Percentiles rank a stretch among this genome's conserved stretches.
These are phyloP conservation scores for Aplodontia rufa DNA, from an alignment of 2,113 vertebrate genomes.

Conservation along the genomic window DNA sequence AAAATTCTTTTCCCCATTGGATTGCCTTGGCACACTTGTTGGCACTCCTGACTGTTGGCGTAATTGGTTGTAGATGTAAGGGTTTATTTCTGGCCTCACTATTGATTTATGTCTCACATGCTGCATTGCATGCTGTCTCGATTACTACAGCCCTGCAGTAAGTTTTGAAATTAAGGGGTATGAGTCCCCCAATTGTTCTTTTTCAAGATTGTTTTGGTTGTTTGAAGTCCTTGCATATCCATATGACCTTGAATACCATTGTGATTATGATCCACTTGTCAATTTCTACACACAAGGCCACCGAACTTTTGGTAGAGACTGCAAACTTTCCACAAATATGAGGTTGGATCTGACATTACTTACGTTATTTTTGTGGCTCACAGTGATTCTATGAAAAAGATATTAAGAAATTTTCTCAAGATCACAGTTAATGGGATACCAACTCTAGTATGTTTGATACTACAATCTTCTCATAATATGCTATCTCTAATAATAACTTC, in stretches of 20 bases:
- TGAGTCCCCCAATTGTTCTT: neutral
- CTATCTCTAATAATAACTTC: neutral
- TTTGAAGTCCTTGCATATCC: neutral
- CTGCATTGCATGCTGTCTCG: neutral
- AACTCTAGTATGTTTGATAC: neutral
- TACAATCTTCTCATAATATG: neutral
- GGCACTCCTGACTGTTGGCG: neutral
- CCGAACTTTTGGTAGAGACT: neutral
- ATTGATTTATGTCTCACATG: neutral
- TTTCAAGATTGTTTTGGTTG: neutral
- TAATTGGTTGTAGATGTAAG: neutral
- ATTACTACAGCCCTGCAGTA: neutral
- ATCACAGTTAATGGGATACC: neutral
- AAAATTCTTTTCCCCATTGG: neutral
- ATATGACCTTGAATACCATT: neutral
- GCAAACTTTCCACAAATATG: neutral
- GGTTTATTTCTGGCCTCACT: neutral
- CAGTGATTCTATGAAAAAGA: neutral
- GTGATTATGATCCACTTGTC: neutral
- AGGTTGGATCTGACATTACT: neutral
- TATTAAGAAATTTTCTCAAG: neutral
- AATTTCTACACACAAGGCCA: neutral
- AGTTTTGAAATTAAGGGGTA: neutral
- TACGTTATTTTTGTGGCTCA: neutral
- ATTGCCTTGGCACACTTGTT: neutral